Evolutionary conservation across 1,140 invertebrate genomes (phyloP).

Genomic region (Coptotermes formosanus): DNA sequence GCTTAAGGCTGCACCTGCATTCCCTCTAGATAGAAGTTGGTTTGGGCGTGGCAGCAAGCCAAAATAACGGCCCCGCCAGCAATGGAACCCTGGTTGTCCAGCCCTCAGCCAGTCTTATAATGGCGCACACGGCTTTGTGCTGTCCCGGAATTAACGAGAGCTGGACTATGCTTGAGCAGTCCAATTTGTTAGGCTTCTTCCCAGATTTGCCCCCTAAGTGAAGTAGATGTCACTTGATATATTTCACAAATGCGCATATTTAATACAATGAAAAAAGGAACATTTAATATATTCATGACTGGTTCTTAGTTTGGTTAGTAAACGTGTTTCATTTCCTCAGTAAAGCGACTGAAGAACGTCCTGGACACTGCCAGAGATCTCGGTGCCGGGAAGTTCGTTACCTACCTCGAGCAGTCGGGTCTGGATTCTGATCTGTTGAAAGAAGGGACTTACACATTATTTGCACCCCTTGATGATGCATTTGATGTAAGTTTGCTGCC

Average conservation of each 20-base stretch:
- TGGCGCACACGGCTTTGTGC: no score
- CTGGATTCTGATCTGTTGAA: slow-evolving; percentile 42
- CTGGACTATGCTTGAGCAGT: no score
- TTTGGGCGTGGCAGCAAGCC: not conserved
- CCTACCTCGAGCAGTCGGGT: slow-evolving; percentile 48
- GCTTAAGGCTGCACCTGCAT: no score
- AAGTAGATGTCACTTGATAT: no score
- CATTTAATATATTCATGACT: no score
- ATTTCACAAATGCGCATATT: no score
- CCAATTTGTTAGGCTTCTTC: no score
- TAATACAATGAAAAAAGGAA: no score
- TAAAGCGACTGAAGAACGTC: slow-evolving; percentile 52
- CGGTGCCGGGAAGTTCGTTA: slow-evolving; percentile 50
- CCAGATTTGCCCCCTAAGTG: no score
- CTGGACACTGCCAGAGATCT: slow-evolving; percentile 51
- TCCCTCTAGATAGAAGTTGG: not conserved
- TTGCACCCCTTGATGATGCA: slow-evolving; percentile 54
- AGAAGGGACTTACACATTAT: slow-evolving; percentile 53
- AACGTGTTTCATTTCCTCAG: slow-evolving; percentile 40
- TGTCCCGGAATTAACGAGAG: no score
- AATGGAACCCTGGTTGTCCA: not conserved
- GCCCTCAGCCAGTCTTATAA: not conserved
- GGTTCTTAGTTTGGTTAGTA: not conserved
- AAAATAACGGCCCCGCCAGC: not conserved
- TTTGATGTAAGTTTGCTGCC: slow-evolving; percentile 47